Evolutionary conservation across 1,140 invertebrate genomes (phyloP), one percentile per base, ranked within the genome.

Genomic region (Drosophila neocordata): DNA sequence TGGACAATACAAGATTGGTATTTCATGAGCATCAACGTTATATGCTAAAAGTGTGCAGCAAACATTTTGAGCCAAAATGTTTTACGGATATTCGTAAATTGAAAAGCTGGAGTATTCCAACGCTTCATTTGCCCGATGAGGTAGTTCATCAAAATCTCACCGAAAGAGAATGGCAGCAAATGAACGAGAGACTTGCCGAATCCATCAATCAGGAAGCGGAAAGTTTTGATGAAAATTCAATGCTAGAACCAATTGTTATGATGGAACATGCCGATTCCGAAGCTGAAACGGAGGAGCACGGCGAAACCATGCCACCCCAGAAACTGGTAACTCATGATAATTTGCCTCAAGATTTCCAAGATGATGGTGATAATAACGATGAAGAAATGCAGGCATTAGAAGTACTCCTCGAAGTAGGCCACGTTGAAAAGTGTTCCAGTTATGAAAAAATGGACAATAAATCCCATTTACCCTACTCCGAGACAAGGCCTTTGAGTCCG

Each of bases 371-470:
- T 18, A 61, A 69, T 12, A 52, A 65, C 13, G 65, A 74, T 2
- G 37, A 60, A 7, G 68, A 71, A 44, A 71, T 75, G 73, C 24
- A 62, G 22, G 65, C 68, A 1, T 34, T 88, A 11, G 83, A 88
- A 52, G 83, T 88, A 12, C 64, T 83, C 2, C 73, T 88, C 0
- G 83, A 88, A 53, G 83, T 88, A 13, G 84, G 84, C 0, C 83
- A 83, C 37, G 79, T 88, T 0, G 83, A 88, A 48, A 78, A 81
- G 12, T 78, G 81, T 68, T 57, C 65, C 48, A 87, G 79, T 8
- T 87, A 87, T 24, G 83, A 88, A 34, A 64, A 74, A 20, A 55
- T 83, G 61, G 76, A 89, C 35, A 68, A 59, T 1, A 38, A 66
- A 51, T 35, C 75, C 4, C 41, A 58, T 48, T 20, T 59, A 1